Percentiles rank a stretch among this genome's conserved stretches.
These are phyloP conservation scores for Melanotaenia duboulayi DNA, from an alignment of 2,113 vertebrate genomes.

Conservation along the genomic window DNA sequence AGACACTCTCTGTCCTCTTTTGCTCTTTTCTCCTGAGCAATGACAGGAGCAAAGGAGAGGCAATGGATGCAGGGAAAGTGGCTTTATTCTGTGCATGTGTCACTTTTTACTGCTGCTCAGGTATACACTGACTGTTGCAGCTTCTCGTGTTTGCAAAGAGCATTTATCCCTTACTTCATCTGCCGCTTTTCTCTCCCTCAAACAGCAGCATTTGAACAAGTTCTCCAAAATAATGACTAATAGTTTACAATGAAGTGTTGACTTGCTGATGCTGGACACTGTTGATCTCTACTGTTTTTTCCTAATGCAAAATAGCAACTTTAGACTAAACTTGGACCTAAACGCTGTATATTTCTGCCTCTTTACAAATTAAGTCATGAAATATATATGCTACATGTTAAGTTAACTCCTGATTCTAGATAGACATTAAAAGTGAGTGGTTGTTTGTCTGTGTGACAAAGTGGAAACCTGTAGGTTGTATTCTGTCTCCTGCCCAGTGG, in stretches of 20 bases:
- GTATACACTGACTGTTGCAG: neutral
- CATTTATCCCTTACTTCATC: neutral
- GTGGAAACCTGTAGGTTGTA: too few species aligned
- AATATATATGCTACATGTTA: neutral
- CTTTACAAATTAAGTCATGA: neutral
- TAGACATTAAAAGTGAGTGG: too few species aligned
- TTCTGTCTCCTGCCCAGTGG: too few species aligned
- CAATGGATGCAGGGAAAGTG: neutral
- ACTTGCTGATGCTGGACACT: slow-evolving; percentile 34
- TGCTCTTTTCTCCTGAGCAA: neutral
- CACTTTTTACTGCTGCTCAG: slow-evolving; percentile 1
- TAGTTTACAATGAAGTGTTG: slow-evolving; percentile 51
- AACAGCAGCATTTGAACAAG: slow-evolving; percentile 31
- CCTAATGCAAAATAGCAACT: slow-evolving; percentile 32
- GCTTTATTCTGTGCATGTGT: neutral
- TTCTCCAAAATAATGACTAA: slow-evolving; percentile 35
- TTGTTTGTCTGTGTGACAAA: too few species aligned
- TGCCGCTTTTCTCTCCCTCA: neutral
- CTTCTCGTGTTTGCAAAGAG: neutral
- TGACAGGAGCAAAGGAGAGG: slow-evolving; percentile 18
- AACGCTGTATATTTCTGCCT: slow-evolving; percentile 13
- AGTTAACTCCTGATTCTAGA: too few species aligned
- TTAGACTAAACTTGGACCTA: slow-evolving; percentile 16
- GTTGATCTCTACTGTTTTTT: slow-evolving; percentile 7
- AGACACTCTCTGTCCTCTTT: neutral